A percentile compares a stretch with the other conserved stretches of the same genome.
phyloP scores from a whole-genome alignment of 2,113 vertebrate genomes.

The Aldabrachelys gigantea region DNA sequence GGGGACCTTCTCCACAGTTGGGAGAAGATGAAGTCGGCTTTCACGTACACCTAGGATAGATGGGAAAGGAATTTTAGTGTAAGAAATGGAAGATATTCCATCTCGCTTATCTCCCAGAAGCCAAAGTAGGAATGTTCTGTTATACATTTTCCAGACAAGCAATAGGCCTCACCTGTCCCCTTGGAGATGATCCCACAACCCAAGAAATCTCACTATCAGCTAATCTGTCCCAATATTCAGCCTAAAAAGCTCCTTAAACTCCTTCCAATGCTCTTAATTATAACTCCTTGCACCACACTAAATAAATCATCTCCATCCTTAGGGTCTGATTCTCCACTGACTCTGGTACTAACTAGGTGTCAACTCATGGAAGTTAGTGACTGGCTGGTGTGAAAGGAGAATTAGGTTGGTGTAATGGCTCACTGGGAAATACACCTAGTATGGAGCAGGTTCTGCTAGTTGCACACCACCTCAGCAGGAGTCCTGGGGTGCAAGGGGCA shows the following conservation, averaged over 20 bases:
- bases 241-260: not conserved
- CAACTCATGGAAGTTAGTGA: not conserved
- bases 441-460: not conserved
- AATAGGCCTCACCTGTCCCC: not conserved
- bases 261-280: not conserved
- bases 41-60: not conserved
- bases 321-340: not conserved
- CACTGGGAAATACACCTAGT: not conserved
- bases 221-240: not conserved
- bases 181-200: accelerated
- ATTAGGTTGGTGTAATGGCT: not conserved
- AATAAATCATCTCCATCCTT: not conserved
- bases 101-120: not conserved
- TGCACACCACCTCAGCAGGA: not conserved
- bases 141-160: not conserved
- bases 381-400: not conserved
- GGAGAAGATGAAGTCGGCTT: not conserved
- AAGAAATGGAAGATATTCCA: not conserved
- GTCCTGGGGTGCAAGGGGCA: too few species aligned
- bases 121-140: not conserved
- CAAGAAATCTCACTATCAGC: not conserved
- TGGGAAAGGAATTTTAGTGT: not conserved
- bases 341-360: not conserved
- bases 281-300: not conserved
- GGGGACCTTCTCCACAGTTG: not conserved